Evolutionary conservation across 1,140 invertebrate genomes (phyloP).

Genomic region (Cataglyphis hispanica): DNA sequence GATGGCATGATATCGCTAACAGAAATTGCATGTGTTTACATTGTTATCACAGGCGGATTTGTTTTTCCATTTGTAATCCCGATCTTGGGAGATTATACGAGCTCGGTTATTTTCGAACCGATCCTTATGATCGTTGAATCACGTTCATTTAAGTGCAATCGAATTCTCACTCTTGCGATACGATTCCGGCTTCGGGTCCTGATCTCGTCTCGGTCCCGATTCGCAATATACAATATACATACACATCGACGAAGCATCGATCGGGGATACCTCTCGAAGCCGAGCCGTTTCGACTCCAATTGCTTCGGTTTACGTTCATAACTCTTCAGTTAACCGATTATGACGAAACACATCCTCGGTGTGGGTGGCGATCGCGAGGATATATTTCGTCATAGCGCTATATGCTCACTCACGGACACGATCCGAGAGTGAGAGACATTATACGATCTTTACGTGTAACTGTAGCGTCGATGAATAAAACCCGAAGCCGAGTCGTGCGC

Average conservation of each 20-base stretch:
- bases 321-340: conserved; percentile 37
- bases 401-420: conserved; percentile 24
- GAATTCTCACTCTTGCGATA: background rate
- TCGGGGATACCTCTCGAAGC: conserved; percentile 1
- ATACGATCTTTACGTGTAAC: conserved; percentile 41
- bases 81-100: background rate
- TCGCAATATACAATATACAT: conserved; percentile 11
- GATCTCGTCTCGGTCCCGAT: background rate
- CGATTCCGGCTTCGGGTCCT: conserved; percentile 2
- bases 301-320: conserved; percentile 34
- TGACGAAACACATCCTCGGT: conserved; percentile 66
- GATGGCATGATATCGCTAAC: background rate
- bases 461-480: conserved; percentile 40
- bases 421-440: conserved; percentile 19
- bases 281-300: conserved; percentile 30
- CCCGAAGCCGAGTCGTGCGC: background rate
- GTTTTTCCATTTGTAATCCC: background rate
- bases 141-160: conserved; percentile 10
- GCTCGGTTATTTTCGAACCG: background rate
- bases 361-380: conserved; percentile 64
- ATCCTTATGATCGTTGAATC: background rate
- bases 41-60: background rate
- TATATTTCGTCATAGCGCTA: conserved; percentile 61
- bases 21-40: background rate
- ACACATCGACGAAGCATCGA: conserved; percentile 19